Percentiles rank a stretch among this genome's conserved stretches.
Conservation (phyloP, 2,888 invertebrate genomes). For the Morpho achilles region DNA sequence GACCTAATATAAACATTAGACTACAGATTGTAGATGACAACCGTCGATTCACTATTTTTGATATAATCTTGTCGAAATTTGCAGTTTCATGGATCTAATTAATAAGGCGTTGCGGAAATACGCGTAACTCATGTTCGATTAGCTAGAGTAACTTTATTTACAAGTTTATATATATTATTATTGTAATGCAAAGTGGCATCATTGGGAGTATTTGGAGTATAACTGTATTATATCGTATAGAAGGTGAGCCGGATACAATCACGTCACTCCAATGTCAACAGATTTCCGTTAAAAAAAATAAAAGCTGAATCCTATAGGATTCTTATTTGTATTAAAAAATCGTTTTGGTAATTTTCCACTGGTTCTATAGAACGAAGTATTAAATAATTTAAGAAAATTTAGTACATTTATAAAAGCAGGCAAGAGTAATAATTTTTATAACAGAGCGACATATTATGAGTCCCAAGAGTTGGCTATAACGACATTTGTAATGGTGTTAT, state of each 20-base stretch:
- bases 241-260: constrained; percentile 56
- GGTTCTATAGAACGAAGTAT: too few relatives aligned
- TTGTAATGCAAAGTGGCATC: constrained; percentile 67
- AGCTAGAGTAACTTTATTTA: constrained; percentile 76
- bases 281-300: neutral
- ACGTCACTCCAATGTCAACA: constrained; percentile 42
- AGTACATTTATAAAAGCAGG: too few relatives aligned
- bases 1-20: constrained; percentile 66
- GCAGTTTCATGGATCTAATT: constrained; percentile 64
- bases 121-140: constrained; percentile 60
- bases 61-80: constrained; percentile 79
- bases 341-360: too few relatives aligned
- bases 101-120: constrained; percentile 52
- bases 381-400: too few relatives aligned
- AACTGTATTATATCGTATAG: constrained; percentile 48
- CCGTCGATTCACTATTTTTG: constrained; percentile 77
- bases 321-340: too few relatives aligned
- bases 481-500: constrained; percentile 5
- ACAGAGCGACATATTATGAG: too few relatives aligned
- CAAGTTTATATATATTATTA: constrained; percentile 60
- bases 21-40: constrained; percentile 67
- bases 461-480: too few relatives aligned
- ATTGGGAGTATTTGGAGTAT: constrained; percentile 62
- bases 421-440: too few relatives aligned
- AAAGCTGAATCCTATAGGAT: too few relatives aligned